These are phyloP conservation scores for Nothocercus nigrocapillus DNA, from an alignment of 2,113 vertebrate genomes.

Conservation along the genomic window DNA sequence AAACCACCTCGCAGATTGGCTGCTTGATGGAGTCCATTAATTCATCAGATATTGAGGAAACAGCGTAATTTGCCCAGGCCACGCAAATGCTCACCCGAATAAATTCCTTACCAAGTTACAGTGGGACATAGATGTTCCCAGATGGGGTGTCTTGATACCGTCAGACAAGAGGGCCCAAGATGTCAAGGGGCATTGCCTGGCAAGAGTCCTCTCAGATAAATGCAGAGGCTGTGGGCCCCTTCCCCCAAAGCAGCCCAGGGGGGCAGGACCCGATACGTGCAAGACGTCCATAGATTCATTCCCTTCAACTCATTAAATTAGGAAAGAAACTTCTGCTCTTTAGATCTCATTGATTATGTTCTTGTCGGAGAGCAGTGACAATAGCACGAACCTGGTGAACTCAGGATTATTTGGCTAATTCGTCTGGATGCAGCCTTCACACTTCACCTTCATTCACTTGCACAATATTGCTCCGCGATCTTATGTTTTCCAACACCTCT, in stretches of 20 bases:
- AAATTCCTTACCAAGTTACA: neutral
- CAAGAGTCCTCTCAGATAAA: neutral
- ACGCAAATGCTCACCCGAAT: neutral
- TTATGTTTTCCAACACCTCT: neutral
- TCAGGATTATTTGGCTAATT: neutral
- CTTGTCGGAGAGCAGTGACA: neutral
- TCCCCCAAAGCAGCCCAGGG: accelerated
- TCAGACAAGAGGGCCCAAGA: neutral
- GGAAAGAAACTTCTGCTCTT: neutral
- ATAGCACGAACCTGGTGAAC: accelerated
- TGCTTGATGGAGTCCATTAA: neutral
- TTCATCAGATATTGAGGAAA: neutral
- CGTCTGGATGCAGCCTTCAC: neutral
- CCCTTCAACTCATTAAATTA: neutral
- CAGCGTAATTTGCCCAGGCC: neutral
- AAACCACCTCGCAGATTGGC: neutral
- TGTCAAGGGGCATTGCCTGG: accelerated
- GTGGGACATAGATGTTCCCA: neutral
- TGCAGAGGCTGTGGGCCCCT: neutral
- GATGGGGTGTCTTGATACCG: accelerated
- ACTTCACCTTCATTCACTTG: neutral
- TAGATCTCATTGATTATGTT: neutral
- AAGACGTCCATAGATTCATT: neutral
- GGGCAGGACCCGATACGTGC: neutral
- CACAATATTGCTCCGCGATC: neutral